These are phyloP conservation scores for Danionella dracula DNA, from an alignment of 2,797 vertebrate genomes.

Conservation along the genomic window DNA sequence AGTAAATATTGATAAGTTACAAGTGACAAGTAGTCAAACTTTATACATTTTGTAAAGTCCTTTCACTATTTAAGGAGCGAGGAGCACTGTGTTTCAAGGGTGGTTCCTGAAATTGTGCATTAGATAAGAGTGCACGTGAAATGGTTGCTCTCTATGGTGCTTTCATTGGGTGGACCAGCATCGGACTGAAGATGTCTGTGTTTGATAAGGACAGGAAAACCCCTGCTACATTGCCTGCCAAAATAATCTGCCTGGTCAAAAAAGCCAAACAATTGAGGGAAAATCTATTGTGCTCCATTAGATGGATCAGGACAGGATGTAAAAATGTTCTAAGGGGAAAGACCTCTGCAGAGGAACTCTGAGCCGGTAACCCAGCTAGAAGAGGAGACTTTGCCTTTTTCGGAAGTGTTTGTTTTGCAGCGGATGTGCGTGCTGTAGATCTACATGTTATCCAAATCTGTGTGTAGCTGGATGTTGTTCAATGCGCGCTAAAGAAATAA, in stretches of 20 bases:
- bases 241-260: slow-evolving; percentile 54
- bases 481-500: not conserved
- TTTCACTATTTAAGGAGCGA: not conserved
- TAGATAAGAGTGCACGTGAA: slow-evolving; percentile 9
- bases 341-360: slow-evolving; percentile 48
- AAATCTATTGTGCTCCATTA: slow-evolving; percentile 67
- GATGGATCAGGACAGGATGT: slow-evolving; percentile 57
- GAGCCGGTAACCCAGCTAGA: slow-evolving; percentile 15
- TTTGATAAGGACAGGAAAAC: slow-evolving; percentile 68
- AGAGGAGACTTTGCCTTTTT: not conserved
- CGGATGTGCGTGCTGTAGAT: not conserved
- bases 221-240: slow-evolving; percentile 58
- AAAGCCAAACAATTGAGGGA: slow-evolving; percentile 69
- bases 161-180: slow-evolving; percentile 55
- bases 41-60: slow-evolving; percentile 5
- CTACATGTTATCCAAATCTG: not conserved
- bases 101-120: slow-evolving; percentile 16
- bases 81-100: slow-evolving; percentile 35
- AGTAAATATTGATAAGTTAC: too few relatives aligned
- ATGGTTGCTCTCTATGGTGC: slow-evolving; percentile 32
- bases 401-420: not conserved
- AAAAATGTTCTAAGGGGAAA: slow-evolving; percentile 51
- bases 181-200: slow-evolving; percentile 64
- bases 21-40: not conserved
- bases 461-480: not conserved